These are phyloP conservation scores for Cotesia glomerata DNA, from an alignment of 1,140 invertebrate species.

Conservation along the genomic window DNA sequence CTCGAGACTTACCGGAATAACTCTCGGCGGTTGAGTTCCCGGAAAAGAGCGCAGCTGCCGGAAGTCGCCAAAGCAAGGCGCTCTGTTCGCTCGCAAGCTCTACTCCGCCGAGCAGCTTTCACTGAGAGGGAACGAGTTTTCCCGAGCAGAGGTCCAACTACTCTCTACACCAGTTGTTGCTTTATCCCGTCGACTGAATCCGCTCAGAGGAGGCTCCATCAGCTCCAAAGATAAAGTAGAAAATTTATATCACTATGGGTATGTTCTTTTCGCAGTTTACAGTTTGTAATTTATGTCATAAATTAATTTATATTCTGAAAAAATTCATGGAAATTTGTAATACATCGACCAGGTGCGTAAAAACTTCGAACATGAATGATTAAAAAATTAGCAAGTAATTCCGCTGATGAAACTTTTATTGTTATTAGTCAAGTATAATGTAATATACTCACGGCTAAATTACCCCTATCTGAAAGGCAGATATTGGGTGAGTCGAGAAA, in stretches of 20 bases:
- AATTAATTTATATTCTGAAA: not conserved
- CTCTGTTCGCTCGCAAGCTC: slow-evolving; percentile 33
- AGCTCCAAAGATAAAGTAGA: slow-evolving; percentile 35
- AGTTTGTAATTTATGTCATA: not conserved
- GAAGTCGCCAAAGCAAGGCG: slow-evolving; percentile 48
- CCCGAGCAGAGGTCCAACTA: slow-evolving; percentile 2
- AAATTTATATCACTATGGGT: not conserved
- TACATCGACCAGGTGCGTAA: too few relatives aligned
- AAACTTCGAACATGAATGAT: too few relatives aligned
- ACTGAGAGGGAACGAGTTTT: slow-evolving; percentile 25
- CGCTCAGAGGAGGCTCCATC: not conserved
- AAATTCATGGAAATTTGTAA: too few relatives aligned
- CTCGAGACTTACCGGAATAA: slow-evolving; percentile 37
- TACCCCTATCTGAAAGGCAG: too few relatives aligned
- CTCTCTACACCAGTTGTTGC: slow-evolving; percentile 21
- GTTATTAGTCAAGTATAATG: too few relatives aligned
- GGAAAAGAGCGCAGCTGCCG: slow-evolving; percentile 45
- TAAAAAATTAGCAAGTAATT: too few relatives aligned
- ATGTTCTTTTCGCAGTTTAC: not conserved
- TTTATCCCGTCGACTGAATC: slow-evolving; percentile 27
- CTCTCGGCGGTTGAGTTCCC: slow-evolving; percentile 39
- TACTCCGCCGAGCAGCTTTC: slow-evolving; percentile 29
- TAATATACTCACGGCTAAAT: too few relatives aligned
- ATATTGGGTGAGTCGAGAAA: too few relatives aligned
- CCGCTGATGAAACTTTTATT: too few relatives aligned